A percentile compares a stretch with the other conserved stretches of the same genome.
Evolutionary conservation across 2,113 vertebrate genomes (phyloP).

Genomic region (Pteruthius melanotis): DNA sequence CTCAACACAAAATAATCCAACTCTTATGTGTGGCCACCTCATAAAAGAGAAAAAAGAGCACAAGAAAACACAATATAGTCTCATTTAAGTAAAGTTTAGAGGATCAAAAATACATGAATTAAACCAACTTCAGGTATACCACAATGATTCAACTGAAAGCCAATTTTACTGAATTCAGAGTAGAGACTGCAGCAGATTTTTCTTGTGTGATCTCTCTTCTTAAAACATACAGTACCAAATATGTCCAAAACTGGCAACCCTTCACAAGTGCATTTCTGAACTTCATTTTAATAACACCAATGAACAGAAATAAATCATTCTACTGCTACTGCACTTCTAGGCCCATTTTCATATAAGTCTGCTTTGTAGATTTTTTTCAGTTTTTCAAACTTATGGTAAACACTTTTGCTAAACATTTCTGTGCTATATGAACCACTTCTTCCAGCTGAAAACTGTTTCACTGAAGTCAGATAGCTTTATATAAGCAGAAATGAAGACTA

Average conservation of each 20-base stretch:
- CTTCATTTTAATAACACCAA: not conserved
- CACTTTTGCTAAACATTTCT: not conserved
- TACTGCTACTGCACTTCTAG: not conserved
- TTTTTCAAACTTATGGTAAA: not conserved
- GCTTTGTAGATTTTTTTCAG: not conserved
- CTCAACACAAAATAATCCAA: not conserved
- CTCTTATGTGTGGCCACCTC: rapidly evolving
- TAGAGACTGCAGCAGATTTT: not conserved
- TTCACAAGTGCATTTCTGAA: not conserved
- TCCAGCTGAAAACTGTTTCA: not conserved
- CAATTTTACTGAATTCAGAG: not conserved
- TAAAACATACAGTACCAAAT: not conserved
- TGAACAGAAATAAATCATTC: not conserved
- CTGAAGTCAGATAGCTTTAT: not conserved
- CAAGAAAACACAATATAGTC: not conserved
- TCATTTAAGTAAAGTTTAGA: not conserved
- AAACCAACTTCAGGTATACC: rapidly evolving
- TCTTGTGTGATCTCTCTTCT: not conserved
- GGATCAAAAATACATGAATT: not conserved
- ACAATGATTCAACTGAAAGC: not conserved
- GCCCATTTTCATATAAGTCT: not conserved
- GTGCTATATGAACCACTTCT: not conserved
- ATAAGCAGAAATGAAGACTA: not conserved
- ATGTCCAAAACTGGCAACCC: not conserved
- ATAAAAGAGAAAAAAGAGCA: not conserved